Base-by-base conservation (phyloP, 2,888 invertebrate genomes). In the Timema cristinae region DNA sequence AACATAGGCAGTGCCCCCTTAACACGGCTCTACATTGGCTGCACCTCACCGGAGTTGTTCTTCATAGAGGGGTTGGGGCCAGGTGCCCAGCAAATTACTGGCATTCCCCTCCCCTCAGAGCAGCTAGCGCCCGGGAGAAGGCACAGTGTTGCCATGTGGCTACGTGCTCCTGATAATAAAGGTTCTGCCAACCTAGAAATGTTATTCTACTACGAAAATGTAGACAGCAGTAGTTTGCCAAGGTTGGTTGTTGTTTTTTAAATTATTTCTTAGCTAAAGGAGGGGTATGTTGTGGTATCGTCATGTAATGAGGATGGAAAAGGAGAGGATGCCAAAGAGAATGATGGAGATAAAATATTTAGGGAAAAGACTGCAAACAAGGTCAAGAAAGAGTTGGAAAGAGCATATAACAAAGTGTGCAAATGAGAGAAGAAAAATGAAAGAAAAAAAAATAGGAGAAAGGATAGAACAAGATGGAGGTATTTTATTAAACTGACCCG, bases 161-260 rank as follows among this genome's bases (percentile, higher is more conserved):
- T 93, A 47, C 87, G 89, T 78, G 91, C 91, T 0, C 90, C 91
- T 0, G 86, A 87, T 75, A 82, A 83, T 63, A 87, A 88, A 69
- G 91, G 91, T 2, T 82, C 84, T 48, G 87, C 89, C 76, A 82
- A 84, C 6, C 81, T 92, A 63, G 88, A 92, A 79, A 82, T 92
- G 76, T 83, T 93, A 67, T 90, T 93, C 80, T 92, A 92, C 79
- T 93, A 92, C 79, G 89, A 90, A 78, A 87, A 87, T 79, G 78
- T 81, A 49, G 56, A 71, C 47, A 68, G 49, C 47, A 68, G 32
- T 67, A 78, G 79, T 75, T 77, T 81, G 69, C 82, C 83, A 16
- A 81, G 79, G 81, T 82, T 77, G 77, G 77, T 76, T n/a, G 13
- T 15, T 9, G 32, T 32, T 32, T 32, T 32, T 32, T 32, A 32